phyloP scores from a whole-genome alignment of 1,140 invertebrate species.

The Anastrepha obliqua region DNA sequence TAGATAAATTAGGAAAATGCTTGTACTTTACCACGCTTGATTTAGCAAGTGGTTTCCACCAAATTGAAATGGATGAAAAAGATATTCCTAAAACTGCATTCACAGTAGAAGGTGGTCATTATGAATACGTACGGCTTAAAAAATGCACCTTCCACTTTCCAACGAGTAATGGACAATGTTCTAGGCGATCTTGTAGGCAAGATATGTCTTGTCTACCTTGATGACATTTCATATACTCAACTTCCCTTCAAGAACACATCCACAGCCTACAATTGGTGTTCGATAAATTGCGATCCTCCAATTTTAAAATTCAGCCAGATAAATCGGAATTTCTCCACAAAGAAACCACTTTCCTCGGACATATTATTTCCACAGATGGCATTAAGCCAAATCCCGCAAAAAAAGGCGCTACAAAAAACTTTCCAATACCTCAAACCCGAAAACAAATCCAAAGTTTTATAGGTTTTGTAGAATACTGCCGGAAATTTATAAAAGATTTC shows the following conservation, averaged over 20 bases:
- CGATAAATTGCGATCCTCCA: conserved; percentile 21
- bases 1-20: conserved; percentile 71
- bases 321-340: conserved; percentile 56
- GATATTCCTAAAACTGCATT: conserved; percentile 57
- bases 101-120: conserved; percentile 18
- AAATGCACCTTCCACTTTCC: conserved; percentile 43
- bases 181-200: conserved; percentile 45
- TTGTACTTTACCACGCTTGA: conserved; percentile 62
- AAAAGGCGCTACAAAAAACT: neutral
- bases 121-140: conserved; percentile 19
- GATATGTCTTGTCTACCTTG: conserved; percentile 52
- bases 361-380: conserved; percentile 59
- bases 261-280: conserved; percentile 35
- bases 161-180: conserved; percentile 53
- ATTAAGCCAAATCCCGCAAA: conserved; percentile 62
- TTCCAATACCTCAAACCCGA: no score
- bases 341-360: conserved; percentile 61
- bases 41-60: conserved; percentile 75
- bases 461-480: no score
- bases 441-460: no score
- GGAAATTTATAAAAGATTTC: no score
- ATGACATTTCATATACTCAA: conserved; percentile 49
- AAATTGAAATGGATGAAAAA: conserved; percentile 71
- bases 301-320: conserved; percentile 55
- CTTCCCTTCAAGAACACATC: conserved; percentile 53